Conservation (phyloP, 2,888 invertebrate genomes). For the Polymixis flavicincta region DNA sequence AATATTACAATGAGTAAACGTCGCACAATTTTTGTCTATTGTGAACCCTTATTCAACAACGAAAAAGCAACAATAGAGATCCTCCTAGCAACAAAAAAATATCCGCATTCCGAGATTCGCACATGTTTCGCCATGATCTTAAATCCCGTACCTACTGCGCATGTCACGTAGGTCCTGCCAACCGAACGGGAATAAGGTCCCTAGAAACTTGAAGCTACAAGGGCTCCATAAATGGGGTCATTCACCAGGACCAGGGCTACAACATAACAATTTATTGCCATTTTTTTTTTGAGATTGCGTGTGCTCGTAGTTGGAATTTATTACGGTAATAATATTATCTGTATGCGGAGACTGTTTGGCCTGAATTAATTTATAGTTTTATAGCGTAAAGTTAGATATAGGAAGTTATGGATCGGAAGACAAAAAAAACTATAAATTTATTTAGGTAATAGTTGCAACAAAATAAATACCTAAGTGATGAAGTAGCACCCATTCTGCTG, state of each 20-base stretch:
- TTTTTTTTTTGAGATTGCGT: slow-evolving; percentile 51
- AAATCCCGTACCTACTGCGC: slow-evolving; percentile 77
- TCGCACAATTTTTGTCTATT: background rate
- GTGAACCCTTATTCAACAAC: background rate
- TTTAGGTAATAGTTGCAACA: too few species aligned
- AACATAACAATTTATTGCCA: slow-evolving; percentile 55
- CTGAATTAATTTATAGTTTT: background rate
- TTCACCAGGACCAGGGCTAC: slow-evolving; percentile 69
- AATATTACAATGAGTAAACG: background rate
- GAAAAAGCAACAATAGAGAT: slow-evolving; percentile 3
- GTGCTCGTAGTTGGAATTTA: slow-evolving; percentile 1
- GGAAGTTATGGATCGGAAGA: too few species aligned
- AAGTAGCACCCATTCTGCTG: too few species aligned
- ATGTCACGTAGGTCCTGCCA: slow-evolving; percentile 76
- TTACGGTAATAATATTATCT: background rate
- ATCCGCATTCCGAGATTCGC: slow-evolving; percentile 25
- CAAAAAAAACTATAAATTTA: background rate
- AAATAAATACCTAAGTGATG: too few species aligned
- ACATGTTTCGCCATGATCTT: slow-evolving; percentile 47
- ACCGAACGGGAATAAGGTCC: slow-evolving; percentile 56
- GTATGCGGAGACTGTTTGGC: background rate
- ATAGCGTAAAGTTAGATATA: too few species aligned
- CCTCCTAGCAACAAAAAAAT: slow-evolving; percentile 15
- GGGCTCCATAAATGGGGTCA: slow-evolving; percentile 69
- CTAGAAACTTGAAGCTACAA: slow-evolving; percentile 55